phyloP scores from a whole-genome alignment of 1,140 invertebrate genomes.

The Tetragnatha versicolor region DNA sequence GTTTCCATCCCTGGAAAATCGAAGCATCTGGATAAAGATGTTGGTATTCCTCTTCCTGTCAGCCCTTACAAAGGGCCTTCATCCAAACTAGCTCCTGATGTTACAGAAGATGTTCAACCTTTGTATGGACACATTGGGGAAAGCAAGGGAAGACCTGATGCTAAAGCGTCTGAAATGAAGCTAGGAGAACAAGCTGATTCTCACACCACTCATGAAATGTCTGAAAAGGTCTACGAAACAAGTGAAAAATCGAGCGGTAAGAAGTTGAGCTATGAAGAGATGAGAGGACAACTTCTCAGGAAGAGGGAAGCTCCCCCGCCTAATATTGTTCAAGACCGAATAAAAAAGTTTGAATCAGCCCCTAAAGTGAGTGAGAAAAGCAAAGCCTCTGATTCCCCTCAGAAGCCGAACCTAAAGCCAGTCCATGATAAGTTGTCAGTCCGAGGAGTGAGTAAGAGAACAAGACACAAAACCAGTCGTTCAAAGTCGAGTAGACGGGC shows the following conservation, averaged over 20 bases:
- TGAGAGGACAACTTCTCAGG: constrained; percentile 30
- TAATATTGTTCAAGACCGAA: constrained; percentile 68
- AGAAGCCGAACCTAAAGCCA: not conserved
- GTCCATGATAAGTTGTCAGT: not conserved
- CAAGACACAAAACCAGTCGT: constrained; percentile 5
- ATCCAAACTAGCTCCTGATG: constrained; percentile 1
- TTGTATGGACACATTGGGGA: not conserved
- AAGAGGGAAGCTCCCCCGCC: constrained; percentile 61
- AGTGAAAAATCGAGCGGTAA: constrained; percentile 8
- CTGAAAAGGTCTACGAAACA: not conserved
- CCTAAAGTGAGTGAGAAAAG: not conserved
- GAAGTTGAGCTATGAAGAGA: constrained; percentile 51
- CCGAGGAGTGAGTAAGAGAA: constrained; percentile 10
- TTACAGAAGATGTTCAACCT: not conserved
- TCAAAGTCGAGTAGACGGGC: not conserved
- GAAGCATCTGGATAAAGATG: constrained; percentile 43
- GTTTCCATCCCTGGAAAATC: constrained; percentile 8
- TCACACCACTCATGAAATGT: not conserved
- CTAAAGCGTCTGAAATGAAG: not conserved
- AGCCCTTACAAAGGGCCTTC: not conserved
- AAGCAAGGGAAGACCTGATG: not conserved
- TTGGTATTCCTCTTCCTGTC: constrained; percentile 36
- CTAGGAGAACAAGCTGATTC: not conserved
- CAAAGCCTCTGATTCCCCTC: not conserved
- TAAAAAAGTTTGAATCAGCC: constrained; percentile 66